Evolutionary conservation across 2,797 vertebrate genomes (phyloP), one percentile per base, ranked within the genome.

Genomic region (Urosaurus nigricauda): DNA sequence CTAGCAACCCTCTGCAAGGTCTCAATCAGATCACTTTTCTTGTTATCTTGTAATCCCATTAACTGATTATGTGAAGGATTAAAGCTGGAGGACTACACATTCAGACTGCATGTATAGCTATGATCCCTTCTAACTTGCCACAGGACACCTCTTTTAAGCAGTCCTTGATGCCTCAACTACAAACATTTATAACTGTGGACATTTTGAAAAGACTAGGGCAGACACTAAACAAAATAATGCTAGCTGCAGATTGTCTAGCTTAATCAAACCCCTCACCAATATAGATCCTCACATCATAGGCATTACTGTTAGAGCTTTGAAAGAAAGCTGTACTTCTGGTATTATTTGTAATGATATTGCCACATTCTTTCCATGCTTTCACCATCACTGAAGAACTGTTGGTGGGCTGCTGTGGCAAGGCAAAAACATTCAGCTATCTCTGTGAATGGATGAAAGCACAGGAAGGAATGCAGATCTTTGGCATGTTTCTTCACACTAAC

Each of bases 341-440:
- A 40, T 81, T 93, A 95, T 94, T 85, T 92, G 93, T 93, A 92
- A 95, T 19, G 79, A 73, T n/a, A 0, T 89, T 51, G 32, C 86
- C 1, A 37, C 87, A 93, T 87, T 82, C 94, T 95, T 94, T 93
- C 94, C 93, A 90, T 91, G 87, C 0, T 63, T 75, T 85, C 91
- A 86, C 87, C 53, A 91, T 90, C 91, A 87, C 90, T 92, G 74
- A 88, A 93, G 92, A 43, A 37, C 21, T 24, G 90, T 90, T 84
- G 73, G 53, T 81, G 84, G 71, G 85, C 84, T 89, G 71, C 24
- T 88, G 77, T 83, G 3, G 60, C 74, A 53, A 79, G 75, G 56
- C 29, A 47, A n/a, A 85, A 11, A 0, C 83, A 88, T 88, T 6
- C 58, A 84, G 26, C 77, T 47, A 85, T 11, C 70, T 47, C 0